Evolutionary conservation across 2,797 vertebrate genomes (phyloP).

Genomic region (Takifugu ocellatus): DNA sequence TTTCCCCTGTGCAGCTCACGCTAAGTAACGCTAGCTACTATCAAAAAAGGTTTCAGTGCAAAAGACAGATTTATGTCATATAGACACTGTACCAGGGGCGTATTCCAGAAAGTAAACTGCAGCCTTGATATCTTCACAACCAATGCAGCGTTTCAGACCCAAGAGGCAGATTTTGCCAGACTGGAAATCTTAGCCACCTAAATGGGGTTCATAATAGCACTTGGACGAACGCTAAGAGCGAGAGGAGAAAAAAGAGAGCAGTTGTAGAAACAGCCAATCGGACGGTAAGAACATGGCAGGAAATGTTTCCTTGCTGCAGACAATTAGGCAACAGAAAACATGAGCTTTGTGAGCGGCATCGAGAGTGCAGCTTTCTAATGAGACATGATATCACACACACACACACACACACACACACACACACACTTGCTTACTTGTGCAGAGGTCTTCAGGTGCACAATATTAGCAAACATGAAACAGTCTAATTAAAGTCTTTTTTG

Average conservation of each 20-base stretch:
- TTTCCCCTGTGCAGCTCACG: too few species aligned
- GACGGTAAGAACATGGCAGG: slow-evolving; percentile 15
- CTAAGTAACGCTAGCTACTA: too few species aligned
- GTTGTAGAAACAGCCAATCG: slow-evolving; percentile 26
- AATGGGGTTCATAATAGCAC: slow-evolving; percentile 35
- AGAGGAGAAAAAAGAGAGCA: slow-evolving; percentile 29
- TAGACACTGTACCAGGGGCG: slow-evolving; percentile 1
- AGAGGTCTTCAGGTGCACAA: background rate
- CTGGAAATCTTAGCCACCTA: slow-evolving; percentile 28
- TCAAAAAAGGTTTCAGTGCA: too few species aligned
- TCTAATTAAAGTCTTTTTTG: too few species aligned
- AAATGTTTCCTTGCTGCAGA: slow-evolving; percentile 24
- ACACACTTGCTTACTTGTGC: too few species aligned
- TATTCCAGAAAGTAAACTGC: slow-evolving; percentile 9
- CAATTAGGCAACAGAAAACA: slow-evolving; percentile 26
- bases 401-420: background rate
- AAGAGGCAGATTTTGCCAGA: slow-evolving; percentile 3
- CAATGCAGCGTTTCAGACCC: slow-evolving; percentile 15
- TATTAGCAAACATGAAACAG: too few species aligned
- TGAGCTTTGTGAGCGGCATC: slow-evolving; percentile 18
- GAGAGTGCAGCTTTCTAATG: slow-evolving; percentile 28
- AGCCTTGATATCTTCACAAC: slow-evolving; percentile 4
- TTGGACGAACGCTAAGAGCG: slow-evolving; percentile 22
- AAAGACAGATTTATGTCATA: slow-evolving; percentile 5
- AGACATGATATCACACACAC: slow-evolving; percentile 28